Base-by-base conservation (phyloP, 2,113 vertebrate species). In the Antennarius striatus region DNA sequence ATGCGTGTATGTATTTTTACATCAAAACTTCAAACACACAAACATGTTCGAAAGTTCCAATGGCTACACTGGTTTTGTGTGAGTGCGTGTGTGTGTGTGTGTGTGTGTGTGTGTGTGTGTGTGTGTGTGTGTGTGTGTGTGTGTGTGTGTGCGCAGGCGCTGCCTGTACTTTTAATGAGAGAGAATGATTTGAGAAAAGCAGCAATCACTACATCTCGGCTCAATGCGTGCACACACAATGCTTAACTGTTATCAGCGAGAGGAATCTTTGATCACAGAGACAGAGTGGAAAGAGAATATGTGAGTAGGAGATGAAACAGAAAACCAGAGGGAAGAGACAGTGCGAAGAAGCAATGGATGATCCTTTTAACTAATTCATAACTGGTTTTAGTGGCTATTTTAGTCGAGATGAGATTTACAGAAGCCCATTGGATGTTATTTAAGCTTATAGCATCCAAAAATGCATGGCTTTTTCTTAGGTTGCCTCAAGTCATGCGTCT, bases 241-340 rank as follows among this genome's bases (percentile, higher is more conserved):
- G 11, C 68, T 71, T 51, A 52, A 43, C 73, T 62, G 67, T 84
- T 89, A 91, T 77, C 75, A 63, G 51, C 47, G 50, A 78, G 59
- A 67, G 52, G 51, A 53, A 86, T 82, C 82, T 87, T 77, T 87
- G 88, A 91, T 91, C 86, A 81, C 62, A 79, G 50, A 70, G 75
- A 75, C 50, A 56, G 71, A 70, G 56, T 4, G n/a, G 22, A 81
- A 75, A 80, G 72, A 79, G 78, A 88, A 86, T 74, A 68, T 73
- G 61, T 78, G 67, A 85, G 76, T 62, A 84, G 84, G 53, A 82
- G 71, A 82, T 68, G 45, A 83, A 82, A 76, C 54, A 15, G 49
- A 68, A 45, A 30, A 60, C 48, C 56, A 48, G 62, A n/a, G 52
- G 48, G 22, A 51, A 57, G 61, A 49, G 32, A 50, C 28, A 47